Base-by-base conservation (phyloP, 2,888 invertebrate species). In the Nemotelus nigrinus region DNA sequence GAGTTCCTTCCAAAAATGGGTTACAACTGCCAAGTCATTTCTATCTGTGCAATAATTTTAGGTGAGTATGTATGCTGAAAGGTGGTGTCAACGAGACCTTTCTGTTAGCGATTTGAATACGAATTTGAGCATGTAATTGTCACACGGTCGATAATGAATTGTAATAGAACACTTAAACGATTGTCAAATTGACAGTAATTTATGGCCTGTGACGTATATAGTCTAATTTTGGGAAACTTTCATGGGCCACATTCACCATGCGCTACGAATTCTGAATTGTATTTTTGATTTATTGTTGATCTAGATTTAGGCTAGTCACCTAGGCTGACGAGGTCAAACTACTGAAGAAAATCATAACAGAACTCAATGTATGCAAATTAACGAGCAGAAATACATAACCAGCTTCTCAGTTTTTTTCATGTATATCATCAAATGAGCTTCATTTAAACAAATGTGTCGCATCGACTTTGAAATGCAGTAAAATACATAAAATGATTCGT, bases 1-100 rank as follows among this genome's bases (percentile, higher is more conserved):
- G 74, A 74, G 74, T 48, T 63, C 47, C 63, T 60, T 47, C 74
- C 74, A 74, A 85, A 84, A 84, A 85, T 85, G 85, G 84, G 85
- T 84, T 84, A 85, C 84, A 85, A 84, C 84, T 85, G 85, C 84
- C 85, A 83, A 83, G 83, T 84, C 84, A 83, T 85, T 85, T 85
- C 84, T 83, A 83, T 85, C 83, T 85, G 85, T 84, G 85, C 84
- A 84, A 84, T 85, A 83, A 83, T 85, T 83, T 83, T 85, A 84
- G 85, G 85, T 85, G 80, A 85, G 85, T 80, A 72, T 55, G 41
- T 8, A 41, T 43, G 10, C 43, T 48, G 58, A 39, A 76, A 25
- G 25, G 25, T 25, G 25, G 53, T 50, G 55, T 39, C 47, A 60
- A 64, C 53, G 44, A 55, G 60, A 47, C 53, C 8, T 44, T 67